Evolutionary conservation across 2,113 vertebrate genomes (phyloP).

Genomic region (Nerophis ophidion): DNA sequence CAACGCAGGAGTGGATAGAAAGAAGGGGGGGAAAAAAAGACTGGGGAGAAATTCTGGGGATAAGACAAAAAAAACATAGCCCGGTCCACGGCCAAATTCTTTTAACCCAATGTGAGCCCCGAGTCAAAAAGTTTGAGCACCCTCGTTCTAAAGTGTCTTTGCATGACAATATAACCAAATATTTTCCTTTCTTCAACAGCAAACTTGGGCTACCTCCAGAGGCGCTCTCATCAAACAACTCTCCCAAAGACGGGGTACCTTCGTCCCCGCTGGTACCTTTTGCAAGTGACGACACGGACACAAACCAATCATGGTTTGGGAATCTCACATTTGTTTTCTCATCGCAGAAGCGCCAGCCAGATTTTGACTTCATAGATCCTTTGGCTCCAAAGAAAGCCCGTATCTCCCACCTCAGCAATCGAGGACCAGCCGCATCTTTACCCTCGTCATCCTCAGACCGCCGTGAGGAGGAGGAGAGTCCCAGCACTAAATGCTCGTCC

Average conservation of each 20-base stretch:
- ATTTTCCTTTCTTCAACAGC: constrained; percentile 41
- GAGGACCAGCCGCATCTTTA: constrained; percentile 56
- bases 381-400: constrained; percentile 81
- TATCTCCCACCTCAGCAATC: constrained; percentile 77
- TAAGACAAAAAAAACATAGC: too few relatives aligned
- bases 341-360: constrained; percentile 72
- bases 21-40: too few relatives aligned
- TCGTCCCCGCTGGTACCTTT: constrained; percentile 62
- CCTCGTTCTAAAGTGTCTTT: too few relatives aligned
- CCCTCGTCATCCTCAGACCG: constrained; percentile 53
- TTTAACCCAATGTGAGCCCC: too few relatives aligned
- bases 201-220: constrained; percentile 69
- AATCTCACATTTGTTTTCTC: constrained; percentile 4
- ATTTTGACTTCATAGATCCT: constrained; percentile 75
- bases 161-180: neutral
- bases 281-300: neutral
- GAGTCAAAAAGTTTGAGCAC: too few relatives aligned
- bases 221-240: constrained; percentile 57
- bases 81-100: too few relatives aligned
- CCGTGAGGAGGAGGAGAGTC: constrained; percentile 64
- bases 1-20: too few relatives aligned
- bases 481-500: constrained; percentile 48
- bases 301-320: neutral
- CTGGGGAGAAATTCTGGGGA: too few relatives aligned
- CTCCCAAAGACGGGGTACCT: constrained; percentile 64